Evolutionary conservation across 1,140 invertebrate genomes (phyloP), one percentile per base, ranked within the genome.

Genomic region (Bombus superbus): DNA sequence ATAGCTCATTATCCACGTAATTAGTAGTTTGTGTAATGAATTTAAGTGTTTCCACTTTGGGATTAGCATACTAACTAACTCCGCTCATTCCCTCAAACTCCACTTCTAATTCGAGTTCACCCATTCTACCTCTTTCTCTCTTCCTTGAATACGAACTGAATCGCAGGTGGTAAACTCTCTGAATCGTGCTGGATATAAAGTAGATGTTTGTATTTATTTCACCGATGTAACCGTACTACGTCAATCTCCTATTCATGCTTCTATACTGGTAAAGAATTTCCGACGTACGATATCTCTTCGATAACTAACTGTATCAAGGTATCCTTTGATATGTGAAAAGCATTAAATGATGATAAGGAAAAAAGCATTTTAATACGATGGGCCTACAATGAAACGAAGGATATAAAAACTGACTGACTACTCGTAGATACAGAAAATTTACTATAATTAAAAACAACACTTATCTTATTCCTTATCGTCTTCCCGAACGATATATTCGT

Each of bases 11-110:
- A 93, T 92, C 91, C 88, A 66, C 71, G 88, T 88, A 93, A 93
- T 93, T 92, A 93, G 91, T 87, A 92, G 92, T 89, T 92, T 92
- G 92, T 87, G 88, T 93, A 93, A 92, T 92, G 91, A 92, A 92
- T 93, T 93, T 92, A 93, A 93, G 92, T 92, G 92, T 93, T 93
- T 92, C 90, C 91, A 83, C 90, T 84, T 73, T 38, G 86, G 86
- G 89, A 92, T 93, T 92, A 92, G 92, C 89, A 93, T 93, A 90
- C 91, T 91, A 92, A 93, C 90, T 92, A 89, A 89, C 87, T 76
- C 81, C 72, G 62, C 71, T 83, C 78, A 40, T 86, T 81, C 75
- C 74, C 78, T 85, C 85, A 77, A 82, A 73, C 72, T 81, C 83
- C 59, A 59, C 71, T 85, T 80, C 84, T 87, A 89, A 69, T 85